A percentile compares a stretch with the other conserved stretches of the same genome.
Conservation (phyloP, 1,140 invertebrate species). For the Galleria mellonella region DNA sequence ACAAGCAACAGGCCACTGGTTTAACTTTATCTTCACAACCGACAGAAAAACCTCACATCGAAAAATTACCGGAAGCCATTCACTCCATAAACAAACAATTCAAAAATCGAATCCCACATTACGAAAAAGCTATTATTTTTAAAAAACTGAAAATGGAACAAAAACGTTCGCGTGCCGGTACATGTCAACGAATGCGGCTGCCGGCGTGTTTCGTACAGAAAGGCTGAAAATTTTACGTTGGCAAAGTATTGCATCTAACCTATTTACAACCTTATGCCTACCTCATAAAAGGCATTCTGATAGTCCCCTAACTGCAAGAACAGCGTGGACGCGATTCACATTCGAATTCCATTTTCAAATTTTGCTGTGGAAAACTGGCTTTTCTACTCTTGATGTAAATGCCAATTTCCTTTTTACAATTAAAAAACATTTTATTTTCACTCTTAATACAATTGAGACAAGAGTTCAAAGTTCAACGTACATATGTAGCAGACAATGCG, state of each 20-base stretch:
- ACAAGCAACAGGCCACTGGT: slow-evolving; percentile 26
- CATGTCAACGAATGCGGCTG: slow-evolving; percentile 63
- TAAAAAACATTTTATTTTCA: slow-evolving; percentile 19
- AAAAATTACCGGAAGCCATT: neutral
- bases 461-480: slow-evolving; percentile 25
- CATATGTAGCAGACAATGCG: slow-evolving; percentile 54
- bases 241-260: slow-evolving; percentile 12
- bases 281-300: slow-evolving; percentile 5
- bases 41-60: neutral
- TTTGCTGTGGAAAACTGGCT: slow-evolving; percentile 67
- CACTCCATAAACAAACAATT: slow-evolving; percentile 15
- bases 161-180: slow-evolving; percentile 67
- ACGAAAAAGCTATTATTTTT: slow-evolving; percentile 34
- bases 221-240: slow-evolving; percentile 24
- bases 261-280: slow-evolving; percentile 19
- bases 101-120: slow-evolving; percentile 37
- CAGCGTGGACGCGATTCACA: slow-evolving; percentile 31
- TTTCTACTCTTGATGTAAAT: slow-evolving; percentile 68
- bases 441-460: slow-evolving; percentile 20
- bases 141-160: slow-evolving; percentile 51
- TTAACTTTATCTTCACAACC: slow-evolving; percentile 1
- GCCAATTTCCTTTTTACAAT: slow-evolving; percentile 64
- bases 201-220: slow-evolving; percentile 40
- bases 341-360: slow-evolving; percentile 62
- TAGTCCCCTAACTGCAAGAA: slow-evolving; percentile 13